Evolutionary conservation across 2,113 vertebrate species (phyloP), one percentile per base, ranked within the genome.

Genomic region (Platichthys flesus): DNA sequence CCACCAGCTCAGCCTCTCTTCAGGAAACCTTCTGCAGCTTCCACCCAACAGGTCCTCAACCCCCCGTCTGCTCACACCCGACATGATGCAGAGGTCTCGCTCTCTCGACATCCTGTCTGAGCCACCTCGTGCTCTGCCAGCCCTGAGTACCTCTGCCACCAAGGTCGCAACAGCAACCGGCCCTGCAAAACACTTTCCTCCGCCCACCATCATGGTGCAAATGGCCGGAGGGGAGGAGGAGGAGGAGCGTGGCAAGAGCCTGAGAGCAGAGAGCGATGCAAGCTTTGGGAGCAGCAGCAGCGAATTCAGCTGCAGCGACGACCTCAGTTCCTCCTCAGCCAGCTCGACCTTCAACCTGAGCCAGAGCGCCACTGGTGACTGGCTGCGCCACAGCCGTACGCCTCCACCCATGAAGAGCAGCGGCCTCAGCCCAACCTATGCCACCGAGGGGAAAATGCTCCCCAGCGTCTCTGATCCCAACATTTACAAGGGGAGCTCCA

Each of bases 141-240:
- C 55, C 20, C 12, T 1, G 10, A 23, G 5, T 2, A 2, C 31
- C 23, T 2, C 15, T 1, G 3, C 16, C 5, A 1, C 37, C 2
- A 6, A 0, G 2, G 0, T 1, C 1, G 1, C 5, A 31, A 0
- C 47, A 37, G 7, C 35, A 0, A 9, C 71, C 2, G 1, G 8
- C 1, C 0, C 59, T 1, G 5, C 51, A 2, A 16, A 9, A 1
- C 40, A 9, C 2, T 6, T 7, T 9, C 57, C 71, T 31, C 75
- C 14, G 0, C 93, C 93, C 3, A 52, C 23, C 1, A 90, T 94
- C 64, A 86, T 3, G 16, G 85, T 93, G 81, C 70, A 90, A 74
- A 80, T 55, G 47, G 78, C 78, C 0, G 73, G 28, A 20, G 78
- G 75, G 1, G 63, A 70, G 21, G 26, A 70, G 23, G 23, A 78